phyloP scores from a whole-genome alignment of 2,888 invertebrate species.

The Clanis bilineata region DNA sequence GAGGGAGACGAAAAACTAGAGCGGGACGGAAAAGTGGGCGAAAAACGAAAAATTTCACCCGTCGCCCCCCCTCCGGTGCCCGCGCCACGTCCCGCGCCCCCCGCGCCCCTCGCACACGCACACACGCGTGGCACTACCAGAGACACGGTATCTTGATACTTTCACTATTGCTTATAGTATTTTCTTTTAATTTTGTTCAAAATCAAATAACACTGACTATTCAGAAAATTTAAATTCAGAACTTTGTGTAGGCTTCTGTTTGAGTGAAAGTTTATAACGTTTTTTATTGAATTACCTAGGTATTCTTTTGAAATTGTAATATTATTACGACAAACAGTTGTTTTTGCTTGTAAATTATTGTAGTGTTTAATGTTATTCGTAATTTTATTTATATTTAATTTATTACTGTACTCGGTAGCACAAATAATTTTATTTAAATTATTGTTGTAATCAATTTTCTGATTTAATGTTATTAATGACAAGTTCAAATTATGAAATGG shows the following conservation, averaged over 20 bases:
- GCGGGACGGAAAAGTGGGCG: constrained; percentile 82
- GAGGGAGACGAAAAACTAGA: constrained; percentile 82
- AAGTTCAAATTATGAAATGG: no score
- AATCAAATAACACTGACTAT: background rate
- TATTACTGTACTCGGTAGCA: no score
- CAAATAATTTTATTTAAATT: no score
- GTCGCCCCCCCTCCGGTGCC: constrained; percentile 46
- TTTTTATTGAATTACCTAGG: background rate
- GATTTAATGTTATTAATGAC: no score
- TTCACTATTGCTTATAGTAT: constrained; percentile 44
- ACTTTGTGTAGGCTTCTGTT: background rate
- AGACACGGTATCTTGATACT: constrained; percentile 52
- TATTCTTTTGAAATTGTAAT: no score
- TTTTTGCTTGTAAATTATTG: no score
- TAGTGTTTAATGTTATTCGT: no score
- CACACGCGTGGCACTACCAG: constrained; percentile 56
- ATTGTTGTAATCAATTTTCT: no score
- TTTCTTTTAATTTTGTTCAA: background rate
- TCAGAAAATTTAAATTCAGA: background rate
- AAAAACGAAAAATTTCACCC: constrained; percentile 82
- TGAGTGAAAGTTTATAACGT: background rate
- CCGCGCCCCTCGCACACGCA: constrained; percentile 66
- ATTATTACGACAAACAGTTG: no score
- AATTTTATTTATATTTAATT: no score
- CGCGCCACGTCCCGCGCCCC: constrained; percentile 45